These are phyloP conservation scores for Diglossa cyanea DNA, from an alignment of 2,797 vertebrate genomes.

Conservation along the genomic window DNA sequence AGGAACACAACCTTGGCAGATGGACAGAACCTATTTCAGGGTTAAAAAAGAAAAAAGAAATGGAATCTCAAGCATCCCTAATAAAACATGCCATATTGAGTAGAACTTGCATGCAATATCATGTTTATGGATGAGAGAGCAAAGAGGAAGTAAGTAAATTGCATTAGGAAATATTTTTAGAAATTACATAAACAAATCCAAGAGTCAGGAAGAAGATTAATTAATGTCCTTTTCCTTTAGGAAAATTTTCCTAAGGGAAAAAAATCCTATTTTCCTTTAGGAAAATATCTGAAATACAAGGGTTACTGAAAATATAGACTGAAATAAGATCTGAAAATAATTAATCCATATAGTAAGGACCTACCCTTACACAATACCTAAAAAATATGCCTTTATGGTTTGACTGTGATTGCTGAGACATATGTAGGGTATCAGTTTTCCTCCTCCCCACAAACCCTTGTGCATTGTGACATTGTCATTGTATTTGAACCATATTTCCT, in stretches of 20 bases:
- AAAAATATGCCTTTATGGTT: background rate
- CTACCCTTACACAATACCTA: background rate
- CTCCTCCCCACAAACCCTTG: background rate
- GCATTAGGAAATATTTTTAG: background rate
- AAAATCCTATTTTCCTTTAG: no score
- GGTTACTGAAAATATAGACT: background rate
- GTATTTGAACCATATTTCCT: background rate
- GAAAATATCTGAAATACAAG: background rate
- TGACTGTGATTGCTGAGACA: background rate
- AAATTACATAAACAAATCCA: background rate
- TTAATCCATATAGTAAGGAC: background rate
- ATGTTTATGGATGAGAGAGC: background rate
- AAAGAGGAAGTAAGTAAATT: background rate
- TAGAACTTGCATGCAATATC: background rate
- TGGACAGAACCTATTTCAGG: background rate
- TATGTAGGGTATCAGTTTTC: accelerated
- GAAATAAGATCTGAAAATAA: background rate
- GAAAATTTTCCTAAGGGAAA: background rate
- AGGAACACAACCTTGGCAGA: background rate
- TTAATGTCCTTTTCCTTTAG: background rate
- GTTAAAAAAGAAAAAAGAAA: background rate
- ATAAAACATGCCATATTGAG: background rate
- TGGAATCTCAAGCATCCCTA: background rate
- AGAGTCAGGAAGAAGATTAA: background rate
- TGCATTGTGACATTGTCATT: background rate